Evolutionary conservation across 2,888 invertebrate species (phyloP), one percentile per base, ranked within the genome.

Genomic region (Linyphia triangularis): DNA sequence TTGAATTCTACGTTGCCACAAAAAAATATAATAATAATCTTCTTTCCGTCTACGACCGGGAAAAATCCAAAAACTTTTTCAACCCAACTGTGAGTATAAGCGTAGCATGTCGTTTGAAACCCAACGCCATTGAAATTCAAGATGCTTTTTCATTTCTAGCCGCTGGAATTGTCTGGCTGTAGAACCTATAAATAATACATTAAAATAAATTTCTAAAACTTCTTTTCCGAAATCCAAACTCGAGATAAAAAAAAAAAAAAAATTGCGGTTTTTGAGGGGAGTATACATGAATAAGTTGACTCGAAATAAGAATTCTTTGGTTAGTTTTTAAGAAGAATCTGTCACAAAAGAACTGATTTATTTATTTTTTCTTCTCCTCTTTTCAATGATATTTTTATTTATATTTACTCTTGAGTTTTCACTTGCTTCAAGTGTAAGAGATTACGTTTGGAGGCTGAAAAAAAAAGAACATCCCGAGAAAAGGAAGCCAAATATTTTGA

Each of bases 261-360:
- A 70, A 69, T 82, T 82, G 82, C 82, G 82, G 82, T 82, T 82
- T 82, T 72, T 40, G 82, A 63, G 61, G 61, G n/a, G 30, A 59
- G 82, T 82, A 82, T 82, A 82, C 82, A 82, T 82, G 82, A 82
- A 82, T 82, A 82, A 82, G 61, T 82, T 82, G 82, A 82, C 82
- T 82, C 24, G 72, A 28, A 82, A 82, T 82, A 72, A 70, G 82
- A 82, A 82, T 63, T 63, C 72, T 22, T 51, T 30, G 22, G 26
- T 69, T 59, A 77, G 70, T 70, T 63, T 61, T 70, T 28, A 82
- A 82, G 72, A 82, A 72, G 24, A 30, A 57, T 37, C 37, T 82
- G 82, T 82, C 82, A 82, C 72, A 82, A 82, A 72, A 63, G 72
- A 61, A 37, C 81, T 59, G 33, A 30, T 37, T 57, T 63, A 61